phyloP scores from a whole-genome alignment of 2,113 vertebrate species.

The Vidua macroura region DNA sequence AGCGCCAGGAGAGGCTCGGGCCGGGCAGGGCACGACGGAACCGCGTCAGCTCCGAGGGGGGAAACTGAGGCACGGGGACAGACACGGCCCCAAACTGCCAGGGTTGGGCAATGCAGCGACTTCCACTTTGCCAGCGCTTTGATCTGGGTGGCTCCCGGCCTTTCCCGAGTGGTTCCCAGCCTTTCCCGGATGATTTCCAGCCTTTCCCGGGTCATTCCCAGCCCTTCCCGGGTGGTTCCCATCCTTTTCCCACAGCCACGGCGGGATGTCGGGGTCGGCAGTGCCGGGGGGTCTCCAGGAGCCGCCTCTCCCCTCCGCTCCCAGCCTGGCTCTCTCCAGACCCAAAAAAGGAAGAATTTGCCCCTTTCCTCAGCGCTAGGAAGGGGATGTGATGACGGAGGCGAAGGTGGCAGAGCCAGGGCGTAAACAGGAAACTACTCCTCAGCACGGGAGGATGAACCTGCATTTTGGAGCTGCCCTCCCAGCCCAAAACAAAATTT shows the following conservation, averaged over 20 bases:
- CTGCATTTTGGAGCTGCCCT: background rate
- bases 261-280: rapidly evolving
- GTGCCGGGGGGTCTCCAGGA: rapidly evolving
- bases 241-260: rapidly evolving
- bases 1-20: background rate
- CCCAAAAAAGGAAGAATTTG: constrained; percentile 72
- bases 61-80: background rate
- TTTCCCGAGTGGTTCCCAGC: background rate
- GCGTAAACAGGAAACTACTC: constrained; percentile 75
- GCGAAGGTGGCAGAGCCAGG: constrained; percentile 10
- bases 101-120: background rate
- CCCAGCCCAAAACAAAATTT: background rate
- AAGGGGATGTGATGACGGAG: constrained; percentile 72
- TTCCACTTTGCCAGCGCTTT: rapidly evolving
- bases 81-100: rapidly evolving
- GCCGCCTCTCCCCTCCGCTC: background rate
- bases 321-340: background rate
- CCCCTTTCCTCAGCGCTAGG: background rate
- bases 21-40: rapidly evolving
- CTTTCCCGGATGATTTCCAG: background rate
- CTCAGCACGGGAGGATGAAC: background rate
- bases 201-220: background rate
- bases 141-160: rapidly evolving
- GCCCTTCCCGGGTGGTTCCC: background rate
- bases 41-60: rapidly evolving